Conservation (phyloP, 2,888 invertebrate species). For the Apamea epomidion region DNA sequence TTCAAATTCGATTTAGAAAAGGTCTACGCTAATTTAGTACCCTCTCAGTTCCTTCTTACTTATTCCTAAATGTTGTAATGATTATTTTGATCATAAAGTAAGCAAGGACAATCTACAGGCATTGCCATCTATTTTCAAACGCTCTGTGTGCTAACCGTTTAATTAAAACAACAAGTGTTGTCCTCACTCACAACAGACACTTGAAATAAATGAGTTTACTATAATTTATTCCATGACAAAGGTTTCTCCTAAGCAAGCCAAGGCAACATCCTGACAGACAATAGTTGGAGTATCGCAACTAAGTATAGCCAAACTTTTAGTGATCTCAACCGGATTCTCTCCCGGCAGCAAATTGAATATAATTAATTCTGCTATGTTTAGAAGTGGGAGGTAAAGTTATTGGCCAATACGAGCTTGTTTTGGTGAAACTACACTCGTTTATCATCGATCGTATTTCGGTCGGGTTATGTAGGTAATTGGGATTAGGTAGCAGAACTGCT, state of each 20-base stretch:
- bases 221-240: not conserved
- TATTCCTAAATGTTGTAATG: not conserved
- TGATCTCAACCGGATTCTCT: constrained; percentile 39
- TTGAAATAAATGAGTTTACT: not conserved
- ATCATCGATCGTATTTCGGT: constrained; percentile 31
- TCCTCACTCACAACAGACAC: not conserved
- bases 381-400: constrained; percentile 31
- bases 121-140: not conserved
- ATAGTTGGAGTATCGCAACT: constrained; percentile 19
- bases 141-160: not conserved
- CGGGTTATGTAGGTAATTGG: not conserved
- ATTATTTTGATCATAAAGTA: not conserved
- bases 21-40: not conserved
- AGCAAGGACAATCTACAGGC: not conserved
- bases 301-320: constrained; percentile 42
- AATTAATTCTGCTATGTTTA: constrained; percentile 51
- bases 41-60: not conserved
- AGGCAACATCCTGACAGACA: not conserved
- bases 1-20: not conserved
- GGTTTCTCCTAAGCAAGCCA: not conserved
- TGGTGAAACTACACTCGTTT: constrained; percentile 31
- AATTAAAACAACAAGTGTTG: not conserved
- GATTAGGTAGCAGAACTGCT: not conserved
- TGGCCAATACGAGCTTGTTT: constrained; percentile 14
- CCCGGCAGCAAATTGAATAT: constrained; percentile 21